These are phyloP conservation scores for Erannis defoliaria DNA, from an alignment of 2,888 invertebrate genomes.

Conservation along the genomic window DNA sequence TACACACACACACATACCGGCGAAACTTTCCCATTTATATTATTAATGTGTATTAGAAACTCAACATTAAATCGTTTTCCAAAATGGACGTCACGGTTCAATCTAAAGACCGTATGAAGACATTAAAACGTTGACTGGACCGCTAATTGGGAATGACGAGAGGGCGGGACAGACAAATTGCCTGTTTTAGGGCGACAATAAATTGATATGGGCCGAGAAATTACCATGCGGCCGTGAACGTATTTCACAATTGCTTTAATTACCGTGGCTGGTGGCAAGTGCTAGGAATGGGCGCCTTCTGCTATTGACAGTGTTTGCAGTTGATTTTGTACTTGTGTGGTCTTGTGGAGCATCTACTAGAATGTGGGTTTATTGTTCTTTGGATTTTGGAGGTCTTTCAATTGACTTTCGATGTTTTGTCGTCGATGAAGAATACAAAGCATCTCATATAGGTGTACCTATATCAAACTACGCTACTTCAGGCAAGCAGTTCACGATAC, in stretches of 20 bases:
- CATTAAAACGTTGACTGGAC: slow-evolving; percentile 66
- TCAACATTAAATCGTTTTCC: neutral
- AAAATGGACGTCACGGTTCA: slow-evolving; percentile 15
- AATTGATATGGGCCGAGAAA: slow-evolving; percentile 80
- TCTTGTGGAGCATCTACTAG: neutral
- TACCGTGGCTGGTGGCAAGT: slow-evolving; percentile 69
- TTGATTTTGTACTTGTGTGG: slow-evolving; percentile 34
- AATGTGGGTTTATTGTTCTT: neutral
- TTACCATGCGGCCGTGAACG: slow-evolving; percentile 77
- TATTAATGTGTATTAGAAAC: neutral
- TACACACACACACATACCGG: no score
- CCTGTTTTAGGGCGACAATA: slow-evolving; percentile 82
- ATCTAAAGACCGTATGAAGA: slow-evolving; percentile 64
- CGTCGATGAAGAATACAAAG: no score
- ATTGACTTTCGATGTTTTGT: no score
- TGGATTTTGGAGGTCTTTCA: neutral
- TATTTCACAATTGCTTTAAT: slow-evolving; percentile 82
- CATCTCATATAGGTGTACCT: no score
- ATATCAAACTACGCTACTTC: no score
- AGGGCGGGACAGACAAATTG: slow-evolving; percentile 76
- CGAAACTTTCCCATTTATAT: no score
- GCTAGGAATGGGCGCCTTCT: slow-evolving; percentile 60
- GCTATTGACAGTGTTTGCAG: slow-evolving; percentile 55
- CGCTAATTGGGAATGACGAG: slow-evolving; percentile 74
- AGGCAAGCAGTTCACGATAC: no score